Evolutionary conservation across 2,888 invertebrate species (phyloP).

Genomic region (Toxonevra muliebris): DNA sequence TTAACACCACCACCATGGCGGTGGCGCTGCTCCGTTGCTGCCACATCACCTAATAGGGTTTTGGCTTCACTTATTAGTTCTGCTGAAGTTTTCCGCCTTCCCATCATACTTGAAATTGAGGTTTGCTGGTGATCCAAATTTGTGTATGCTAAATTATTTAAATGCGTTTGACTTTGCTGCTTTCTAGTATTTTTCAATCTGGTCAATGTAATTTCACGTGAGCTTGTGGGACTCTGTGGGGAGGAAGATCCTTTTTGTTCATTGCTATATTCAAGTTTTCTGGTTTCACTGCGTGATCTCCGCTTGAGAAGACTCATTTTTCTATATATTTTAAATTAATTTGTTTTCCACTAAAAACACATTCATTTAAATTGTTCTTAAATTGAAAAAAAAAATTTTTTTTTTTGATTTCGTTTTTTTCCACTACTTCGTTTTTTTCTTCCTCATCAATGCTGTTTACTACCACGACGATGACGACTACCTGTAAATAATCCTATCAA

Average conservation of each 20-base stretch:
- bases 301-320: constrained; percentile 53
- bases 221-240: not conserved
- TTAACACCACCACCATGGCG: constrained; percentile 7
- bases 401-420: not conserved
- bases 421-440: not conserved
- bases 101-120: constrained; percentile 39
- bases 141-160: constrained; percentile 3
- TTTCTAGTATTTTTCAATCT: constrained; percentile 22
- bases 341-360: not conserved
- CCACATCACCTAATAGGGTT: constrained; percentile 67
- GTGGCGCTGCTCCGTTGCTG: not conserved
- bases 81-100: constrained; percentile 75
- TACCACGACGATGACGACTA: no score
- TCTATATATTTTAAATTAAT: not conserved
- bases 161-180: constrained; percentile 5
- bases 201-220: constrained; percentile 18
- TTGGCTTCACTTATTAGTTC: constrained; percentile 84
- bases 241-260: not conserved
- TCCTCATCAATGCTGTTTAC: no score
- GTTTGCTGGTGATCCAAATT: constrained; percentile 1
- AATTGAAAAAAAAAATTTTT: no score
- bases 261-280: constrained; percentile 35
- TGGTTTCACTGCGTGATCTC: constrained; percentile 54
- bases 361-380: no score
- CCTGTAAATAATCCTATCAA: no score